A percentile compares a stretch with the other conserved stretches of the same genome.
Evolutionary conservation across 2,888 invertebrate genomes (phyloP).

Genomic region (Macrophya annulata): DNA sequence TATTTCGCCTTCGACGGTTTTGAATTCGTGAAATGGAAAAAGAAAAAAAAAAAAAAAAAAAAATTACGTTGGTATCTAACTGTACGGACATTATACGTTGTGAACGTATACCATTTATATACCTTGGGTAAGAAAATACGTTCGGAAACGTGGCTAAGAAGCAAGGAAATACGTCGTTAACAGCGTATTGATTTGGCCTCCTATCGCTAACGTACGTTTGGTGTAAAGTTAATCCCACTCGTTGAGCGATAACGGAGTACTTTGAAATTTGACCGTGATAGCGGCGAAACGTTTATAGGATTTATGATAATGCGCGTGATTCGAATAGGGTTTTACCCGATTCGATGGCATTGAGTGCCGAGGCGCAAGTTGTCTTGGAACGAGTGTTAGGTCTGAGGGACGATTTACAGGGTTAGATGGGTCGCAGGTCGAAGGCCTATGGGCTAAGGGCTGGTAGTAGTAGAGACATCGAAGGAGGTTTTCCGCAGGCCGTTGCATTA

Average conservation of each 20-base stretch:
- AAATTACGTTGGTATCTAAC: neutral
- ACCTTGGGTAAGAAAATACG: neutral
- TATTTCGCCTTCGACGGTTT: neutral
- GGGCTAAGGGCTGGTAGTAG: slow-evolving; percentile 27
- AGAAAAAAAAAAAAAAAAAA: no score
- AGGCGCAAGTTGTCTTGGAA: slow-evolving; percentile 59
- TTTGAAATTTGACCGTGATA: slow-evolving; percentile 66
- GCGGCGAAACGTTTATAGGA: slow-evolving; percentile 65
- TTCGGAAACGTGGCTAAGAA: slow-evolving; percentile 3
- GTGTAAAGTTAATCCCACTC: slow-evolving; percentile 54
- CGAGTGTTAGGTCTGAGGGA: slow-evolving; percentile 43
- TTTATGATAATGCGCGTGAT: slow-evolving; percentile 69
- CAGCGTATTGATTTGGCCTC: slow-evolving; percentile 44
- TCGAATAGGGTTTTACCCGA: slow-evolving; percentile 62
- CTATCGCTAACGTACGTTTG: slow-evolving; percentile 53
- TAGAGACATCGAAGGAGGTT: neutral
- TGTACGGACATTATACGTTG: neutral
- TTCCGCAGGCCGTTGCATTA: slow-evolving; percentile 50
- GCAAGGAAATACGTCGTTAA: slow-evolving; percentile 40
- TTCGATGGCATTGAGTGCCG: slow-evolving; percentile 60
- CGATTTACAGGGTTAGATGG: slow-evolving; percentile 49
- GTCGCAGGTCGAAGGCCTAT: slow-evolving; percentile 42
- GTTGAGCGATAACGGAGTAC: slow-evolving; percentile 52
- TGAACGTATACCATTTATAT: neutral
- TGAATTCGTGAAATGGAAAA: neutral